phyloP scores from a whole-genome alignment of 64 coral and sea anemone genomes.

The Porites lutea region DNA sequence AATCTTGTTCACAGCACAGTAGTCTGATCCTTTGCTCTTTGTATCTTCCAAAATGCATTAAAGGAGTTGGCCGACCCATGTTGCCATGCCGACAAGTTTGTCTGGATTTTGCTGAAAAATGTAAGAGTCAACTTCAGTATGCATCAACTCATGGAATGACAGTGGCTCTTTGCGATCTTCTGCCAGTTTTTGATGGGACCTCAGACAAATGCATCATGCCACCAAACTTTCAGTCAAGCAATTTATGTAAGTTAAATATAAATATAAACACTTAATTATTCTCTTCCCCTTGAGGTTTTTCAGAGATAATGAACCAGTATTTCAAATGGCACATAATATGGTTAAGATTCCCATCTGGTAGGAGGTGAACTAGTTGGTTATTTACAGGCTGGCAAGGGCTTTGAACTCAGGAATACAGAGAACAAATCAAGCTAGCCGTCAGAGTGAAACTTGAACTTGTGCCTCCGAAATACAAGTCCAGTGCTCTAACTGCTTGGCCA shows the following conservation, averaged over 20 bases:
- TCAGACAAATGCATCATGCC: slow-evolving; percentile 38
- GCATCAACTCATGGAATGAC: slow-evolving; percentile 29
- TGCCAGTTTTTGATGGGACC: slow-evolving; percentile 52
- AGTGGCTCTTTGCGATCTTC: slow-evolving; percentile 56
- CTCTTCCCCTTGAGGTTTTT: no score
- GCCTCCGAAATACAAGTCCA: no score
- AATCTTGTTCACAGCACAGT: slow-evolving; percentile 12
- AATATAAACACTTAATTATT: no score
- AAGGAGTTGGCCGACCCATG: slow-evolving; percentile 21
- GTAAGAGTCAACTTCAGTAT: not conserved
- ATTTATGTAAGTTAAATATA: not conserved
- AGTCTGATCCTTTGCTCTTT: slow-evolving; percentile 63
- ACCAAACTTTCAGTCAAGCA: not conserved
- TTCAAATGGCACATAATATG: no score
- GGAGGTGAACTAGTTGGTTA: no score
- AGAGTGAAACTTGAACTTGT: no score
- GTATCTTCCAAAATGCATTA: slow-evolving; percentile 64
- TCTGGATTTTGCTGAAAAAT: slow-evolving; percentile 58
- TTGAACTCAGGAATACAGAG: no score
- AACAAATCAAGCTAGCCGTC: no score
- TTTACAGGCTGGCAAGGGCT: no score
- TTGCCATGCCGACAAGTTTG: slow-evolving; percentile 70
- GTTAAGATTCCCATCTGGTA: no score
- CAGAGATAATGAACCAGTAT: no score
- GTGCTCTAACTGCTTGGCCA: no score